Evolutionary conservation across 2,113 vertebrate species (phyloP), one percentile per base, ranked within the genome.

Genomic region (Salvelinus alpinus): DNA sequence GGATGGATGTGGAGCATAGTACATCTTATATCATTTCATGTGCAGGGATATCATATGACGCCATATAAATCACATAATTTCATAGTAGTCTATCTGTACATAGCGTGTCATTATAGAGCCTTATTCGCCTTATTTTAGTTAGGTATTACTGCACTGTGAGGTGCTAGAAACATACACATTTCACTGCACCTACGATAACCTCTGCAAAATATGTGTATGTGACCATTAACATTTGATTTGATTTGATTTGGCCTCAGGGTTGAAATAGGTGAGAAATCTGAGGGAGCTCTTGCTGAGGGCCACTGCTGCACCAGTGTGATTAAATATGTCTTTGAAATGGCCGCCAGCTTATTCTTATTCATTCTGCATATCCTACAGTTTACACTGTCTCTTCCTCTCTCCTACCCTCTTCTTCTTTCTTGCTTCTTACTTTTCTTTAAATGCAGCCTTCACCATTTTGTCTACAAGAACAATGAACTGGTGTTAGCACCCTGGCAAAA

Each of bases 381-480:
- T 71, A 22, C 22, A 9, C 51, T 57, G 66, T 78, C 68, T 70
- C 48, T 76, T 24, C 60, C 64, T 34, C 27, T 60, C 27, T 57
- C 16, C 18, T 22, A 16, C 25, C 22, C 18, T 72, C 14, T 24
- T 18, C 65, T 25, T 72, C 69, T 78, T 64, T 27, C 70, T 54
- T 54, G 9, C n/a, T 22, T 27, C 12, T 54, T 9, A 48, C 25
- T 18, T 34, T 12, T 62, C 16, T 38, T 18, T 70, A 77, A 72
- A 79, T 77, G 76, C 75, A 84, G 59, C 25, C 73, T 11, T 20
- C 51, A 65, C 25, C 72, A 69, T 87, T 85, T 83, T 3, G 16
- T 54, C 80, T 88, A 69, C 72, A 47, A 79, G 70, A 84, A 75
- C 71, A 64, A 84, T 85, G 77, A 88, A 87, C 78, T 82, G 80